Percentiles rank a stretch among this genome's conserved stretches.
phyloP scores from a whole-genome alignment of 2,797 vertebrate genomes.

The Amazona finschi region DNA sequence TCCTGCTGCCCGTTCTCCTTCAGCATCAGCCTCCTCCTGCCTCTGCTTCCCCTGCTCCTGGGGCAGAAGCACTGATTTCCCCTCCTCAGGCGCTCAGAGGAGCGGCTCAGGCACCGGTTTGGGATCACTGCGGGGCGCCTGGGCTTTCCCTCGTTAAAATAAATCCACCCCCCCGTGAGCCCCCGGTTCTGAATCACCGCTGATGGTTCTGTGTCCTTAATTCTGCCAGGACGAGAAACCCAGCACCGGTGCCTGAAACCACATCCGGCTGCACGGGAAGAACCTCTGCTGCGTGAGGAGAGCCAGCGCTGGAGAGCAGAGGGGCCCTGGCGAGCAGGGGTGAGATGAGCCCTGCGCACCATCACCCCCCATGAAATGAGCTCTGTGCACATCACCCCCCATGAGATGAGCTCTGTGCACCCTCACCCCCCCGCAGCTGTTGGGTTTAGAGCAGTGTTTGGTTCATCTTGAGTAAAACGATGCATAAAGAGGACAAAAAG shows the following conservation, averaged over 20 bases:
- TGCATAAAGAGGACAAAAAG: neutral
- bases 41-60: neutral
- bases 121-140: neutral
- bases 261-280: neutral
- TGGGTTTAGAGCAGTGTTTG: fast-evolving
- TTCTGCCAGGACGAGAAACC: neutral
- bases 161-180: too few relatives aligned
- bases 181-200: neutral
- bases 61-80: fast-evolving
- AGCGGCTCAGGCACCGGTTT: neutral
- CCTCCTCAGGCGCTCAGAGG: neutral
- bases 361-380: neutral
- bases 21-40: fast-evolving
- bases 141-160: neutral
- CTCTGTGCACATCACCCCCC: fast-evolving
- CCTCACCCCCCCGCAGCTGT: fast-evolving
- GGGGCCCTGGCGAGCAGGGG: neutral
- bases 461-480: fast-evolving
- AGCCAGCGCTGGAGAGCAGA: neutral
- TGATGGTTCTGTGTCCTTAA: neutral
- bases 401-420: neutral
- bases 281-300: fast-evolving
- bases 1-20: neutral
- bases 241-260: fast-evolving
- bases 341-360: neutral